Base-by-base conservation (phyloP, 2,888 invertebrate species). In the Drosophila crucigera region DNA sequence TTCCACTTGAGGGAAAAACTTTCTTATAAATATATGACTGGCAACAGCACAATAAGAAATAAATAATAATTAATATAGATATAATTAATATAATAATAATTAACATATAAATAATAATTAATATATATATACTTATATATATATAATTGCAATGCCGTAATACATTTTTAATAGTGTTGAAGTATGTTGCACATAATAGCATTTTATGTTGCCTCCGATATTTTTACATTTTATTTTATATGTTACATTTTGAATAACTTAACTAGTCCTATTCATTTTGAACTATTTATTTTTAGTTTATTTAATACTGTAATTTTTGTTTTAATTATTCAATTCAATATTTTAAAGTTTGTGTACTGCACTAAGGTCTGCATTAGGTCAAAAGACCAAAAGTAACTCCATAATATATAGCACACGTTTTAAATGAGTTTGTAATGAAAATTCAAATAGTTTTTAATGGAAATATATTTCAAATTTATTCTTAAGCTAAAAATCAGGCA, bases 291-390 rank as follows among this genome's bases (percentile, higher is more conserved):
- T 47, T 14, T 47, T 1, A 16, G 14, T 4, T 22, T 47, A 22
- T 7, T 22, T 22, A 22, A 22, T 14, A 7, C 7, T 7, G 0
- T 2, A 22, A 22, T 14, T 22, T 14, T 7, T 7, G 6, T 39
- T 19, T 39, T 6, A 11, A 43, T 43, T 14, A 6, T 6, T 22
- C 1, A 43, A n/a, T 0, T 7, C 0, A 5, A 14, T 14, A 1
- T 1, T 22, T 22, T 7, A 0, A 43, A 0, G 14, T 7, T 14
- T 47, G 14, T 43, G 22, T 0, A 14, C 6, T 22, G 22, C 7
- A 7, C 1, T 22, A 4, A 4, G 14, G 14, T 3, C 22, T 14
- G 14, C 6, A 22, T 47, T 3, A 22, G 6, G 30, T 30, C 6
- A 30, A 30, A 9, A 31, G 31, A 9, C 9, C 31, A 28, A 63